These are phyloP conservation scores for Heliangelus exortis DNA, from an alignment of 2,797 vertebrate species.

Conservation along the genomic window DNA sequence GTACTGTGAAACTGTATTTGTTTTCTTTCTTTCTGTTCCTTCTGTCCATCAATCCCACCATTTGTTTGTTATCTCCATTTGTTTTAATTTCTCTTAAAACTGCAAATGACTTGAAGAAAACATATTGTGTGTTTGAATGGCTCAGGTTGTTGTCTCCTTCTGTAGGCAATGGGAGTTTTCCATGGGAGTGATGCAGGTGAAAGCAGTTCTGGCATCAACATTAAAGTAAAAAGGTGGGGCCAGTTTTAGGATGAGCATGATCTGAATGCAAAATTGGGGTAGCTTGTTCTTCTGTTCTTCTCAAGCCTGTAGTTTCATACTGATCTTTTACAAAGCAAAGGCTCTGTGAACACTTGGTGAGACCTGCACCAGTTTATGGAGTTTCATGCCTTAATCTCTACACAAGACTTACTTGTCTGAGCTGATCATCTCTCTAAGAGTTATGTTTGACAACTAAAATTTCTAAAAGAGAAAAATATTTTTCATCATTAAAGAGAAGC, in stretches of 20 bases:
- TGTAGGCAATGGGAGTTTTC: background rate
- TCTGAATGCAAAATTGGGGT: background rate
- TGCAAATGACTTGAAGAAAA: background rate
- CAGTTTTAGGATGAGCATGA: background rate
- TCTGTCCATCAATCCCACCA: background rate
- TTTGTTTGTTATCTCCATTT: background rate
- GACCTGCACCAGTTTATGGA: background rate
- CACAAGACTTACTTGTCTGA: accelerated
- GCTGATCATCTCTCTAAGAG: background rate
- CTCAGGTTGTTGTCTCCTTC: background rate
- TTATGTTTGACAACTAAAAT: background rate
- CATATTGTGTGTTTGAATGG: background rate
- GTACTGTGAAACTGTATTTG: background rate
- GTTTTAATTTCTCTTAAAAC: background rate
- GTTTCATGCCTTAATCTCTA: background rate
- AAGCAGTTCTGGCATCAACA: conserved; percentile 14
- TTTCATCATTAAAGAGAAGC: background rate
- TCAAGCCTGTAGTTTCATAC: background rate
- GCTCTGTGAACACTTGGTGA: background rate
- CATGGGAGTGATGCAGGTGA: background rate
- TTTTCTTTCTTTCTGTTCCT: background rate
- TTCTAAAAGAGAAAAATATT: background rate
- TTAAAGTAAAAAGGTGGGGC: conserved; percentile 21
- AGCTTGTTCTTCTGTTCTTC: background rate
- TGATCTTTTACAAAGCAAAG: background rate